Percentiles rank a stretch among this genome's conserved stretches.
Conservation (phyloP, 2,797 vertebrate species). For the Mormyrus proboscirostris region DNA sequence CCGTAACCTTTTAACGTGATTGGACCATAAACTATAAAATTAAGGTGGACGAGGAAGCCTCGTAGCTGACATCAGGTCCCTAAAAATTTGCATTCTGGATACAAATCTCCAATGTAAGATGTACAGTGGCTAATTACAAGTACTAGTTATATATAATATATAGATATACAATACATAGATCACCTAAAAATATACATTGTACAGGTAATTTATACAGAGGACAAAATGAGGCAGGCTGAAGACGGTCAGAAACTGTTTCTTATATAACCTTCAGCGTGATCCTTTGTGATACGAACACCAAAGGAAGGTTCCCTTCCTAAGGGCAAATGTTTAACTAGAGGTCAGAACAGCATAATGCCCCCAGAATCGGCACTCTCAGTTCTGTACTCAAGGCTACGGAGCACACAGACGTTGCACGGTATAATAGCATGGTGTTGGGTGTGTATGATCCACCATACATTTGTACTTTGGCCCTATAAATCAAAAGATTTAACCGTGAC, state of each 20-base stretch:
- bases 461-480: constrained; percentile 20
- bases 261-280: neutral
- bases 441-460: neutral
- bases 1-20: constrained; percentile 7
- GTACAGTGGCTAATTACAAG: constrained; percentile 28
- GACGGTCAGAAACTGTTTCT: constrained; percentile 6
- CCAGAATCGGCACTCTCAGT: neutral
- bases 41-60: neutral
- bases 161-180: constrained; percentile 26
- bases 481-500: neutral
- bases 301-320: neutral
- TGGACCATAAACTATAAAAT: constrained; percentile 6
- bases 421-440: constrained; percentile 1
- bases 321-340: neutral
- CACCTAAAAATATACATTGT: constrained; percentile 28
- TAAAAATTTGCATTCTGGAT: constrained; percentile 15
- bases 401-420: neutral
- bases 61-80: neutral
- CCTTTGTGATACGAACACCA: neutral
- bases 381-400: constrained; percentile 1
- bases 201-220: constrained; percentile 24
- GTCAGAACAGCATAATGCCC: neutral
- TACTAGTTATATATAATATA: constrained; percentile 16
- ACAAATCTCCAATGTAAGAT: constrained; percentile 23
- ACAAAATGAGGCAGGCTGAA: neutral